Evolutionary conservation across 2,888 invertebrate species (phyloP).

Genomic region (Amblyjoppa proteus): DNA sequence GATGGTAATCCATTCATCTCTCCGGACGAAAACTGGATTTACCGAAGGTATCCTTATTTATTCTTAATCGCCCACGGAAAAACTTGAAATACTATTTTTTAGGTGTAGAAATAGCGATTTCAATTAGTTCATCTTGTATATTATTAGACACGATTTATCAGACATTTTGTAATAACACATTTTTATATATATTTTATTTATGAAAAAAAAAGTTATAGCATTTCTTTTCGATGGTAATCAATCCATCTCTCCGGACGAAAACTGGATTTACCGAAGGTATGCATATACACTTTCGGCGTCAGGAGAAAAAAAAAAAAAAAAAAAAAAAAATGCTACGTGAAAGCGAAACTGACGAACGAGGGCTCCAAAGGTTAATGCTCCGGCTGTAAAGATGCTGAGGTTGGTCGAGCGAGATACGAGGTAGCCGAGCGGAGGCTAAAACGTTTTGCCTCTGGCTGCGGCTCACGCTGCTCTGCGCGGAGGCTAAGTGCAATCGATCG

Average conservation of each 20-base stretch:
- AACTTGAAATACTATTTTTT: too few relatives aligned
- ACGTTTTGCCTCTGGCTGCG: slow-evolving; percentile 35
- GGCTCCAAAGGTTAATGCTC: slow-evolving; percentile 45
- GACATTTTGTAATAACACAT: too few relatives aligned
- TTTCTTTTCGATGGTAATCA: too few relatives aligned
- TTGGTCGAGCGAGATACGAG: slow-evolving; percentile 16
- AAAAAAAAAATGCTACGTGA: slow-evolving; percentile 23
- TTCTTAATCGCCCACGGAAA: too few relatives aligned
- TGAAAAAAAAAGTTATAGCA: too few relatives aligned
- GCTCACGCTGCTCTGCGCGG: slow-evolving; percentile 7
- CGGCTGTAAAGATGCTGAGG: slow-evolving; percentile 37
- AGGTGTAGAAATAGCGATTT: too few relatives aligned
- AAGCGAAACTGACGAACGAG: slow-evolving; percentile 43
- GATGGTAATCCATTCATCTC: background rate
- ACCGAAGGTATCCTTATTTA: too few relatives aligned
- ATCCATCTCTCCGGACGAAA: too few relatives aligned
- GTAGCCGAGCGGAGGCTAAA: slow-evolving; percentile 34
- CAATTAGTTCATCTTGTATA: too few relatives aligned
- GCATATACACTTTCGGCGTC: background rate
- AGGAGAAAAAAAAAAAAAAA: background rate
- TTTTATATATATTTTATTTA: too few relatives aligned
- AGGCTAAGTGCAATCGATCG: slow-evolving; percentile 36
- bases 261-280: slow-evolving; percentile 9
- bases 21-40: too few relatives aligned
- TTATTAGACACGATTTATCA: too few relatives aligned